phyloP scores from a whole-genome alignment of 2,113 vertebrate species.

The Plectropomus leopardus region DNA sequence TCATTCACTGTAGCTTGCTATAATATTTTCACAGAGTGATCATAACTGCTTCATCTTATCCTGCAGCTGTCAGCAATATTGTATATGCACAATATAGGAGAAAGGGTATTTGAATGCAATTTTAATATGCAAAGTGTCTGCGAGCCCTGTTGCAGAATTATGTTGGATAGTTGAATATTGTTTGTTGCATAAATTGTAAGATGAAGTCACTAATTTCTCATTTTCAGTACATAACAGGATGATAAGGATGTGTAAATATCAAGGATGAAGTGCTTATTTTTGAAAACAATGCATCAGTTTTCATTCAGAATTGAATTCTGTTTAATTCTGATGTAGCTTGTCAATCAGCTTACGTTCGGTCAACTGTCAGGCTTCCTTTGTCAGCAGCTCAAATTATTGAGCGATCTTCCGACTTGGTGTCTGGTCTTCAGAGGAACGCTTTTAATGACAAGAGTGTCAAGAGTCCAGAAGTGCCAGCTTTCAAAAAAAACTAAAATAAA shows the following conservation, averaged over 20 bases:
- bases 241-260: neutral
- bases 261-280: neutral
- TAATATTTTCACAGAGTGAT: constrained; percentile 24
- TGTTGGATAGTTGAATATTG: neutral
- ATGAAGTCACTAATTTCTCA: too few species aligned
- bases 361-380: constrained; percentile 17
- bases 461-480: constrained; percentile 32
- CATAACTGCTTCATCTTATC: neutral
- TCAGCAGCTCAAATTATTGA: constrained; percentile 33
- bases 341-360: constrained; percentile 3
- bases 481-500: neutral
- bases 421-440: constrained; percentile 12
- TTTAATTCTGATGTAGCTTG: constrained; percentile 13
- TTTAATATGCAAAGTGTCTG: neutral
- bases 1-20: neutral
- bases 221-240: neutral
- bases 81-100: neutral
- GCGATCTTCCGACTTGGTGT: neutral
- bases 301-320: neutral
- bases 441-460: constrained; percentile 47
- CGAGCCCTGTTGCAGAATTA: neutral
- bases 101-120: neutral
- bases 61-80: neutral
- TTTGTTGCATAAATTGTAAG: neutral
- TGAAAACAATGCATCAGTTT: neutral